Evolutionary conservation across 2,888 invertebrate genomes (phyloP).

Genomic region (Spodoptera littoralis): DNA sequence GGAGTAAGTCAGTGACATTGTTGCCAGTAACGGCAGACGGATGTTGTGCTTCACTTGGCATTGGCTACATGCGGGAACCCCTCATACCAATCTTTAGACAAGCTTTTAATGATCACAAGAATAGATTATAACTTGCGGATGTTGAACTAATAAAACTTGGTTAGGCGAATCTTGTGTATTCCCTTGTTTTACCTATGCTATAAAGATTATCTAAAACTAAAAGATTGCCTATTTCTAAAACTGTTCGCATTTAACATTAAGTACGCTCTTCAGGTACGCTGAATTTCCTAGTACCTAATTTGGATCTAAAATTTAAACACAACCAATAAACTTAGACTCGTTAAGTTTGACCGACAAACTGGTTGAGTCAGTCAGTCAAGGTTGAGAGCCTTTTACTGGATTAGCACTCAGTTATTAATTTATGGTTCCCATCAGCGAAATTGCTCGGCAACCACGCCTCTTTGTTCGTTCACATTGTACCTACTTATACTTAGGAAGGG

Average conservation of each 20-base stretch:
- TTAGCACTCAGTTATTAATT: constrained; percentile 39
- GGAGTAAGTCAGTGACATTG: constrained; percentile 55
- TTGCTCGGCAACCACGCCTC: constrained; percentile 33
- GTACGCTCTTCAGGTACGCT: too few relatives aligned
- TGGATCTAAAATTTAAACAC: too few relatives aligned
- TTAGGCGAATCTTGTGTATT: constrained; percentile 44
- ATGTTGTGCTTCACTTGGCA: constrained; percentile 61
- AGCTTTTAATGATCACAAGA: constrained; percentile 62
- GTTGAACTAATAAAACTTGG: constrained; percentile 61
- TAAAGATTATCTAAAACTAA: too few relatives aligned
- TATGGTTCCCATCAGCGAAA: constrained; percentile 35
- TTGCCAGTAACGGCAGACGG: constrained; percentile 67
- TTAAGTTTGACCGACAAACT: constrained; percentile 29
- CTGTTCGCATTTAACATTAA: too few relatives aligned
- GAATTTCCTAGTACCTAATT: too few relatives aligned
- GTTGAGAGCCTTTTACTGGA: constrained; percentile 33
- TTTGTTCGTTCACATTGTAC: constrained; percentile 3
- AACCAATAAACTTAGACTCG: not conserved
- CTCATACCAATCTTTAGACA: constrained; percentile 47
- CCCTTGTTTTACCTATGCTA: constrained; percentile 5
- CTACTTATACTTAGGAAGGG: not conserved
- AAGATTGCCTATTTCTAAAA: too few relatives aligned
- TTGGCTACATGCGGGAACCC: constrained; percentile 50
- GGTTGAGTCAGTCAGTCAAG: constrained; percentile 39
- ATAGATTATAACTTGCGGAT: constrained; percentile 70